phyloP scores from a whole-genome alignment of 2,113 vertebrate species.

The Mesoclemmys tuberculata region DNA sequence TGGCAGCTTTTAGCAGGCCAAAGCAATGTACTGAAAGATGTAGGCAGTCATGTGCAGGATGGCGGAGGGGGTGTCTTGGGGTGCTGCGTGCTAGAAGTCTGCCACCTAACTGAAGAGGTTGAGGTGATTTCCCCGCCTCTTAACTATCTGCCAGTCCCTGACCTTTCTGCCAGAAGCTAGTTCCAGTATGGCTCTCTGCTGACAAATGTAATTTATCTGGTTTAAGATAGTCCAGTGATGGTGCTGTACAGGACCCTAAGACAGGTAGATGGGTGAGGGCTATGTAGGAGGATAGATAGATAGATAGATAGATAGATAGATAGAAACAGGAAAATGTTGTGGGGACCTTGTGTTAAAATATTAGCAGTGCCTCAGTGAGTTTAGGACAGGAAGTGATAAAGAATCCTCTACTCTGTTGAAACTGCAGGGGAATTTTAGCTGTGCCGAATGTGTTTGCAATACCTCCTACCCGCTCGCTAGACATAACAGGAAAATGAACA shows the following conservation, averaged over 20 bases:
- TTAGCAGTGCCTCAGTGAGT: constrained; percentile 29
- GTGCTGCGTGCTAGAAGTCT: not conserved
- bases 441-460: constrained; percentile 43
- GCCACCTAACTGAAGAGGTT: not conserved
- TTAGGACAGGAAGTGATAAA: constrained; percentile 39
- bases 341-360: not conserved
- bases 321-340: constrained; percentile 1
- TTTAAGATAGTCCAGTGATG: too few species aligned
- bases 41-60: too few species aligned
- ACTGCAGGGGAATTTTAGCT: constrained; percentile 45
- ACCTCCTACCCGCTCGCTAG: constrained; percentile 51
- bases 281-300: too few species aligned
- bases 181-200: too few species aligned
- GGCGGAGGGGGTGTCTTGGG: not conserved
- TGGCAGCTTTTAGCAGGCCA: too few species aligned
- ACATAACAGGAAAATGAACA: constrained; percentile 55
- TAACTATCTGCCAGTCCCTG: not conserved
- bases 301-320: not conserved
- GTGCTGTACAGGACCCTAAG: too few species aligned
- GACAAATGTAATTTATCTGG: too few species aligned
- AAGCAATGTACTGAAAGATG: too few species aligned
- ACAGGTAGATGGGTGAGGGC: too few species aligned
- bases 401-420: constrained; percentile 57
- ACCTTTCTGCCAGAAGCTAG: too few species aligned
- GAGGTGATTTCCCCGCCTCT: too few species aligned